Evolutionary conservation across 2,797 vertebrate genomes (phyloP), one percentile per base, ranked within the genome.

Genomic region (Spizella passerina): DNA sequence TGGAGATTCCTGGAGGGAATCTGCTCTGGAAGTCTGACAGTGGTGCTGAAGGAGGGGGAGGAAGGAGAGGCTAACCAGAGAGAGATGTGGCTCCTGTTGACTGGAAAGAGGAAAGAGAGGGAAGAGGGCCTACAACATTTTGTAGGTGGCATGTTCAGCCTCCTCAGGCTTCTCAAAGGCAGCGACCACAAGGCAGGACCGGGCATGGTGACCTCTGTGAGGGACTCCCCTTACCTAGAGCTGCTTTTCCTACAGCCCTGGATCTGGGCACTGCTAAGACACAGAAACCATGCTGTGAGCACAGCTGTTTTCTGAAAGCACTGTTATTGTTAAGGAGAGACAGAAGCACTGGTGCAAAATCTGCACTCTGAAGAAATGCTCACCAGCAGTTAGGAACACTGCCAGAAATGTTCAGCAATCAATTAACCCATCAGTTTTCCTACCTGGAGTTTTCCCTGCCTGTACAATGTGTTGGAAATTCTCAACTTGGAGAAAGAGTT

Each of bases 121-220:
- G 27, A 12, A 57, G 14, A 71, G 39, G 11, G 27, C 7, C 26
- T 36, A 13, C 7, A 52, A 12, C 2, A 29, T 46, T 75, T 68
- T 32, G 17, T 9, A 82, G 61, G 61, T 52, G 38, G 9, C 38
- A 43, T 3, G 23, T 27, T 72, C 44, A 63, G 30, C 27, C 26
- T 82, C 17, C 47, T 56, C 46, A 53, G n/a, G 16, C 23, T 65
- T 70, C 71, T 71, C 12, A 17, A 44, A 34, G 32, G 18, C 30
- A 64, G 52, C 0, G 1, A 56, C 17, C 26, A 30, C 3, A 23
- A 30, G 52, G 26, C 43, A 81, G 39, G 21, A 65, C 7, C 0
- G 4, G 36, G 20, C 18, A 50, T 3, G 8, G 52, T 41, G 36
- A 73, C n/a, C 26, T 29, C n/a, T 44, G n/a, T 44, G 49, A 64